These are phyloP conservation scores for Corvus hawaiiensis DNA, from an alignment of 2,113 vertebrate species.

Conservation along the genomic window DNA sequence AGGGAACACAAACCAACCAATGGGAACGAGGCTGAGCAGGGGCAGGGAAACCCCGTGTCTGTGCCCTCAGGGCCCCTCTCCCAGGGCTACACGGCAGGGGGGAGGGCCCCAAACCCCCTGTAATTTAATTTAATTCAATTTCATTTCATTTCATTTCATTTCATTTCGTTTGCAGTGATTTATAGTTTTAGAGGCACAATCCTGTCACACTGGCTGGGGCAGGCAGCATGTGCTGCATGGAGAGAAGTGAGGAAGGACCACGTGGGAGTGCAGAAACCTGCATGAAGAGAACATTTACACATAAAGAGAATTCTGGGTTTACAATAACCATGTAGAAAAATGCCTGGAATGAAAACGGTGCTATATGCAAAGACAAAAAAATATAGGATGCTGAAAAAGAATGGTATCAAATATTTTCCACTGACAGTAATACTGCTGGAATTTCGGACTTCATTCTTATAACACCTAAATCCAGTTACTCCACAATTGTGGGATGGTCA, in stretches of 20 bases:
- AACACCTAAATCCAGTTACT: neutral
- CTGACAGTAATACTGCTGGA: neutral
- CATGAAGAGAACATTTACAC: rapidly evolving
- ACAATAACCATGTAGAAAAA: neutral
- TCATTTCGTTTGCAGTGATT: neutral
- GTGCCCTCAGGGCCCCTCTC: too few relatives aligned
- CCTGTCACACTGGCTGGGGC: neutral
- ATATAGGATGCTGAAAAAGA: neutral
- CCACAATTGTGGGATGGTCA: neutral
- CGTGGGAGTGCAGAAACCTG: neutral
- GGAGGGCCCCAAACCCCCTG: too few relatives aligned
- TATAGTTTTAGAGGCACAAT: neutral
- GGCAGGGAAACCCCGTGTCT: too few relatives aligned
- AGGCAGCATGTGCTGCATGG: neutral
- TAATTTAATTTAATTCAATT: too few relatives aligned
- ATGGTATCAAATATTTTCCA: neutral
- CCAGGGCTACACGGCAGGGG: too few relatives aligned
- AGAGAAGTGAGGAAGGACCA: neutral
- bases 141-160: neutral
- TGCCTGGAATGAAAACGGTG: neutral
- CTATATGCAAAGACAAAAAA: neutral
- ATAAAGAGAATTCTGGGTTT: neutral
- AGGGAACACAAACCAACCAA: too few relatives aligned
- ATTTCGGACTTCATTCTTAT: neutral
- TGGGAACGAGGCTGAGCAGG: too few relatives aligned